Conservation (phyloP, 2,888 invertebrate species). For the Tetranychus piercei region DNA sequence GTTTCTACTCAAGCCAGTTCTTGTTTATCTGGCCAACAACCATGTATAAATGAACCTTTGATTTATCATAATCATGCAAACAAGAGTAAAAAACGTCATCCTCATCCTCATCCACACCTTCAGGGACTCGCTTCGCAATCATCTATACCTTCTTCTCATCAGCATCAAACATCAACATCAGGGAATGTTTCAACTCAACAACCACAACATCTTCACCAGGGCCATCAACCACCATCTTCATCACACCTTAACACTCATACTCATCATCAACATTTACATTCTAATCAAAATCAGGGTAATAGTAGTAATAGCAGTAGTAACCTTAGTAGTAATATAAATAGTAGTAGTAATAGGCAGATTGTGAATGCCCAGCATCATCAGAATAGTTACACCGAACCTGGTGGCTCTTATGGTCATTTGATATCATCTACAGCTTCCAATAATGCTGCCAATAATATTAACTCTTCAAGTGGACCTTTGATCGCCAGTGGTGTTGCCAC, state of each 20-base stretch:
- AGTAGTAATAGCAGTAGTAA: neutral
- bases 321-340: neutral
- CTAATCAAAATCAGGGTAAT: neutral
- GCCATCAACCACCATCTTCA: too few species aligned
- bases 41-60: neutral
- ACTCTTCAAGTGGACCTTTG: neutral
- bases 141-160: neutral
- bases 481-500: neutral
- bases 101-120: neutral
- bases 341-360: too few species aligned
- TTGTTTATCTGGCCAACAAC: neutral
- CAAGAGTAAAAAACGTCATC: neutral
- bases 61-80: too few species aligned
- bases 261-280: neutral
- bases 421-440: neutral
- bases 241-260: too few species aligned
- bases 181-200: too few species aligned
- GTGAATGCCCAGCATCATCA: too few species aligned
- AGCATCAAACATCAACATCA: too few species aligned
- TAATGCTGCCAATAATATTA: neutral
- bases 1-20: neutral
- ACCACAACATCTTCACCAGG: too few species aligned
- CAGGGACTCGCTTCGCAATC: neutral
- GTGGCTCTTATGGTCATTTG: constrained; percentile 3
- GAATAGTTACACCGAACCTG: too few species aligned